A percentile compares a stretch with the other conserved stretches of the same genome.
These are phyloP conservation scores for Anorthoa munda DNA, from an alignment of 2,888 invertebrate genomes.

Conservation along the genomic window DNA sequence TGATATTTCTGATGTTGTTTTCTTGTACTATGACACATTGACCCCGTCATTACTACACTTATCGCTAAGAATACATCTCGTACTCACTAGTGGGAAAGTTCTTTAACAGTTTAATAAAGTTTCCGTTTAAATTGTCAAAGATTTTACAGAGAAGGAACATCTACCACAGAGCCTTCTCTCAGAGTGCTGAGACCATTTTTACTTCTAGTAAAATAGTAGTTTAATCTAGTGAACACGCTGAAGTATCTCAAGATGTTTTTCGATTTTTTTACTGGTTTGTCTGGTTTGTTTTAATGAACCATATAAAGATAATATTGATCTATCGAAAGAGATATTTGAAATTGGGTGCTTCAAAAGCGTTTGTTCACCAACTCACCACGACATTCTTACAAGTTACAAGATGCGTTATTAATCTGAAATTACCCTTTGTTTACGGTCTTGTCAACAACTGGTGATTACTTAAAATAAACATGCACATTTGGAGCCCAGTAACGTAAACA, in stretches of 20 bases:
- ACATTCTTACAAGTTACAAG: background rate
- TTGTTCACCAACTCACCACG: background rate
- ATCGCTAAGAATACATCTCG: conserved; percentile 47
- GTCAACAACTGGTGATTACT: conserved; percentile 43
- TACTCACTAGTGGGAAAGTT: conserved; percentile 31
- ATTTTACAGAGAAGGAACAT: background rate
- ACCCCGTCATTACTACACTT: conserved; percentile 37
- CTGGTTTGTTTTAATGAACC: background rate
- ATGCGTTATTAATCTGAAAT: conserved; percentile 16
- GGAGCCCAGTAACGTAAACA: conserved; percentile 38
- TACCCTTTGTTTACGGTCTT: conserved; percentile 50
- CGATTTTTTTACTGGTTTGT: too few relatives aligned
- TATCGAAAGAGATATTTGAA: background rate
- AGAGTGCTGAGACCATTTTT: too few relatives aligned
- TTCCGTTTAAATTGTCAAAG: too few relatives aligned
- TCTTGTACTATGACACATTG: conserved; percentile 37
- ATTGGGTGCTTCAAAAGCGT: background rate
- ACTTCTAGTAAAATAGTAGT: too few relatives aligned
- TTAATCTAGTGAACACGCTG: too few relatives aligned
- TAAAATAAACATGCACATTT: conserved; percentile 44
- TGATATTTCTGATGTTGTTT: conserved; percentile 34
- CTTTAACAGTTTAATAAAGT: conserved; percentile 1
- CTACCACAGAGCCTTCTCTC: background rate
- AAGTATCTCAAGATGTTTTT: too few relatives aligned
- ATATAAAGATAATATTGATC: background rate